A percentile compares a stretch with the other conserved stretches of the same genome.
phyloP scores from a whole-genome alignment of 2,797 vertebrate genomes.

The Synaphobranchus kaupii region DNA sequence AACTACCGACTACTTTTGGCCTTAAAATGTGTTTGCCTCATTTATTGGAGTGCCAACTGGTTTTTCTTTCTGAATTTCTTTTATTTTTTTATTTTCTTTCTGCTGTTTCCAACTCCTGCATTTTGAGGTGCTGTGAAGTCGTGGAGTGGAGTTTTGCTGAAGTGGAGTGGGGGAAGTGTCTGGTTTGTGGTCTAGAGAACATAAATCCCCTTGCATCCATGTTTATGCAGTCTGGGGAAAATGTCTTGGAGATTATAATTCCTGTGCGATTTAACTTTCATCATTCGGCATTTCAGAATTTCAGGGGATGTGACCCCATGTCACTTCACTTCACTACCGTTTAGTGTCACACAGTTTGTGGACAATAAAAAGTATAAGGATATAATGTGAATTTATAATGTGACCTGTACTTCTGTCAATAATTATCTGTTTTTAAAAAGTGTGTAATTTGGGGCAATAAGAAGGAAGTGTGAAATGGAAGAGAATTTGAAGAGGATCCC shows the following conservation, averaged over 20 bases:
- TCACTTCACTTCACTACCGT: neutral
- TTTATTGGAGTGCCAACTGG: too few relatives aligned
- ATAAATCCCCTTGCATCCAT: neutral
- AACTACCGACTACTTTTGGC: too few relatives aligned
- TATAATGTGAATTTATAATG: neutral
- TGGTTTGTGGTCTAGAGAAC: too few relatives aligned
- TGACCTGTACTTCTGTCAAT: neutral
- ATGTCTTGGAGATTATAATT: neutral
- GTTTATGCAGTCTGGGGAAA: neutral
- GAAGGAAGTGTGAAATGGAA: neutral
- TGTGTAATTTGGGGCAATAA: neutral
- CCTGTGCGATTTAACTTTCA: neutral
- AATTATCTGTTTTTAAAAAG: neutral
- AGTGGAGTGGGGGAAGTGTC: too few relatives aligned
- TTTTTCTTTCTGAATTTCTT: too few relatives aligned
- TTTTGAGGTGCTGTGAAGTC: too few relatives aligned
- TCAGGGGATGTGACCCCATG: neutral
- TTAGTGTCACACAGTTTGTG: neutral
- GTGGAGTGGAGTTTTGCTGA: neutral
- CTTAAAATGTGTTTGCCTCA: too few relatives aligned
- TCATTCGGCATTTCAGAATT: neutral
- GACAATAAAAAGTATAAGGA: neutral
- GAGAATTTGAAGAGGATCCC: neutral
- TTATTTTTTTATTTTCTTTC: too few relatives aligned
- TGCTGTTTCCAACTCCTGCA: too few relatives aligned